These are phyloP conservation scores for Dryocosmus kuriphilus DNA, from an alignment of 2,888 invertebrate species.

Conservation along the genomic window DNA sequence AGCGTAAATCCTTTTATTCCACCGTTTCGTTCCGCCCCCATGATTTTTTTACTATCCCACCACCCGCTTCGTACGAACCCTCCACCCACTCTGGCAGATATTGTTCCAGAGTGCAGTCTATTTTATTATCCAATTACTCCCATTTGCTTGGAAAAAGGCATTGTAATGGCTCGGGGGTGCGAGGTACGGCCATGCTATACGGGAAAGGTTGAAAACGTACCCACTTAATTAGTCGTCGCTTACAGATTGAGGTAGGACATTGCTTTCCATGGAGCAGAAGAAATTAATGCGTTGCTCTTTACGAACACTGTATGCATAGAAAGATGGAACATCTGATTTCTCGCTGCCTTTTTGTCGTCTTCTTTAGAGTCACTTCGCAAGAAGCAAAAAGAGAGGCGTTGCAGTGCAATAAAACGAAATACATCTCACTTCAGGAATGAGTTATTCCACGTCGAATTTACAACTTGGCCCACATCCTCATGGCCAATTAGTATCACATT, in stretches of 20 bases:
- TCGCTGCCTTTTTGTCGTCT: constrained; percentile 1
- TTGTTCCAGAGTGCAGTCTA: constrained; percentile 63
- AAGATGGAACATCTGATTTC: constrained; percentile 21
- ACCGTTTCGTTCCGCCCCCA: constrained; percentile 65
- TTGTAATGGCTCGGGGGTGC: constrained; percentile 32
- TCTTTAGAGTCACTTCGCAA: neutral
- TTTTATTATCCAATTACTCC: constrained; percentile 69
- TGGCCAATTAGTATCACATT: no score
- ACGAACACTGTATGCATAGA: constrained; percentile 3
- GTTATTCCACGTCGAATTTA: no score
- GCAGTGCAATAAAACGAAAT: neutral
- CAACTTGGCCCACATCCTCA: no score
- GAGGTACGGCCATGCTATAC: constrained; percentile 37
- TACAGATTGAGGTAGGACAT: constrained; percentile 41
- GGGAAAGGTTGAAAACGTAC: constrained; percentile 55
- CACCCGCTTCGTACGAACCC: constrained; percentile 52
- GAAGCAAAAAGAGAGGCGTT: neutral
- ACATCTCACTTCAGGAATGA: neutral
- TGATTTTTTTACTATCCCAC: constrained; percentile 62
- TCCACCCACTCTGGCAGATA: constrained; percentile 56
- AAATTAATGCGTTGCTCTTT: constrained; percentile 25
- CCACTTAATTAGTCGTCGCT: constrained; percentile 62
- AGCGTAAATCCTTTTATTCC: constrained; percentile 73
- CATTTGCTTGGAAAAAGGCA: constrained; percentile 62
- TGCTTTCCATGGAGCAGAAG: constrained; percentile 39